Percentiles rank a stretch among this genome's conserved stretches.
These are phyloP conservation scores for Puntigrus tetrazona DNA, from an alignment of 2,113 vertebrate species.

Conservation along the genomic window DNA sequence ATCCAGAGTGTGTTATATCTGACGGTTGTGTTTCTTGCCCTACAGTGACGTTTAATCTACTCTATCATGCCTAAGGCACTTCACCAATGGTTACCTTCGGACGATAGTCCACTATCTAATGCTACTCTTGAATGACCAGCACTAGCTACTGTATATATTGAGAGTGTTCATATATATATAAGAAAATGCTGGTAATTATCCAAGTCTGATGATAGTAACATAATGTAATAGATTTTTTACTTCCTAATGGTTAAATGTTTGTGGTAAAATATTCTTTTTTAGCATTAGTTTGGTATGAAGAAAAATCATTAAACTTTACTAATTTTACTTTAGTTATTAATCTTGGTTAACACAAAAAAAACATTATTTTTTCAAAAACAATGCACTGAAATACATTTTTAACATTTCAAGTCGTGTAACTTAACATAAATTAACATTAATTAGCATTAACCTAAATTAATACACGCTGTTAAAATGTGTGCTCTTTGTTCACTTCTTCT, in stretches of 20 bases:
- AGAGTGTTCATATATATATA: not conserved
- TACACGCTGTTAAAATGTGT: not conserved
- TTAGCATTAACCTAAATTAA: not conserved
- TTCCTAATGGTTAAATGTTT: not conserved
- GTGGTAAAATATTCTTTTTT: not conserved
- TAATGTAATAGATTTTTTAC: no score
- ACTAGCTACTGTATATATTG: not conserved
- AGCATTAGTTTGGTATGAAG: not conserved
- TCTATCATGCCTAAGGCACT: slow-evolving; percentile 37
- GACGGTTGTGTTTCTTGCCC: slow-evolving; percentile 42
- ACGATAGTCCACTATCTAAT: not conserved
- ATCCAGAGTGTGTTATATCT: slow-evolving; percentile 42
- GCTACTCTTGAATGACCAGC: not conserved
- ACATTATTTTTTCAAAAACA: no score
- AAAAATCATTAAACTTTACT: not conserved
- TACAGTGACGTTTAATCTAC: slow-evolving; percentile 47
- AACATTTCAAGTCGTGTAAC: not conserved
- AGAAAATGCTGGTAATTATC: not conserved
- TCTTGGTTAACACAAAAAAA: not conserved
- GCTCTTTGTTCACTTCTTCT: not conserved
- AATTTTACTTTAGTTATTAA: not conserved
- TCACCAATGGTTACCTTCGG: not conserved
- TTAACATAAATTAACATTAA: not conserved
- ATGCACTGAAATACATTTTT: not conserved
- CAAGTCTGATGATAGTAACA: not conserved